Evolutionary conservation across 2,888 invertebrate species (phyloP), one percentile per base, ranked within the genome.

Genomic region (Hypomecis punctinalis): DNA sequence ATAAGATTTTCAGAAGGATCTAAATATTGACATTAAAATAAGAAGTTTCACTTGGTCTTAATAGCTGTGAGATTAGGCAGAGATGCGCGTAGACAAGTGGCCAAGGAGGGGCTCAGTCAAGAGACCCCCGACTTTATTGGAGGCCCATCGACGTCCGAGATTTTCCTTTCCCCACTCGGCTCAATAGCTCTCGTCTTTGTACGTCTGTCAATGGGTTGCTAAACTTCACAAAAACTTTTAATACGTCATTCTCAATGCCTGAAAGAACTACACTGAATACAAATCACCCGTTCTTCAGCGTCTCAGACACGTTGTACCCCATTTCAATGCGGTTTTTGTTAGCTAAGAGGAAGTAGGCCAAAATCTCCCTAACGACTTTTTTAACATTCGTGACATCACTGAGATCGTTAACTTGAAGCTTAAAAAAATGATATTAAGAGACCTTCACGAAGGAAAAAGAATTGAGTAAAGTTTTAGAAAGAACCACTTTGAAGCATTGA

Each of bases 131-230:
- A 69, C 69, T 71, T 76, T 75, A 73, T 71, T 75, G 71, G 67
- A 76, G 74, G 66, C 74, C 76, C 75, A 78, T 83, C 77, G 77
- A 81, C 68, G 68, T 69, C 75, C 62, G 63, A 74, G 77, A 77
- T 75, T 77, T 72, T 69, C 71, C 73, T 71, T 72, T 69, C 74
- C 65, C 65, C 75, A 71, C 80, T 80, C 65, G 63, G 73, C 45
- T 60, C 52, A 67, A 80, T 76, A 70, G 74, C 77, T 47, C 79
- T 79, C 70, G 59, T 64, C 74, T 66, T 74, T 76, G 76, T 78
- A 76, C 77, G 73, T 66, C 62, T 63, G 62, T 70, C 66, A 69
- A 70, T 66, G 63, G 60, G 63, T 48, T 55, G 53, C 67, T 64
- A 59, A 61, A 61, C 61, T 69, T 72, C 35, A 49, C 55, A 5